Base-by-base conservation (phyloP, 2,888 invertebrate species). In the Cheilosia urbana region DNA sequence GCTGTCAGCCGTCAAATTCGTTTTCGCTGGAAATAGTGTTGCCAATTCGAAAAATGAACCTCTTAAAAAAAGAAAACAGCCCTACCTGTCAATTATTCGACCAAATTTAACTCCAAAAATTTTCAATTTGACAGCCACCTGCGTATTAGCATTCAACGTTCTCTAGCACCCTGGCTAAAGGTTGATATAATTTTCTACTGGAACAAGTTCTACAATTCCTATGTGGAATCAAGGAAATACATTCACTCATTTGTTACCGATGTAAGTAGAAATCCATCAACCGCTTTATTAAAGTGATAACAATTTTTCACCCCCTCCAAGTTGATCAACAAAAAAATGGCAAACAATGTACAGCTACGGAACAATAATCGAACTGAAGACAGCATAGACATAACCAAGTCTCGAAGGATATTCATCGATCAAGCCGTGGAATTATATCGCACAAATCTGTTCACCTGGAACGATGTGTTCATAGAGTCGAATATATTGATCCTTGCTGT, bases 401-500 rank as follows among this genome's bases (percentile, higher is more conserved):
- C 87, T 11, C 57, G 76, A 40, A 72, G 87, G 24, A 78, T 87
- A 45, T 89, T 89, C 62, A 87, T 89, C 9, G 84, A 88, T 19
- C 88, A 88, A 47, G 89, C 89, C 3, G 63, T 87, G 19, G 87
- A 88, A 47, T 80, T 88, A 42, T 87, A 88, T 30, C 77, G 88
- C 2, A 87, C 79, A 6, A 88, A 88, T 6, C 47, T 87, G 37
- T 89, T 89, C 63, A 27, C 60, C 6, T 69, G 83, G 57, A 51
- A 88, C n/a, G 89, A 89, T 63, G 80, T 88, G 1, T 87, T 89
- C 30, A 88, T 87, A 24, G 88, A 89, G 49, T 87, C 89, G 11
- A 87, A 89, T 60, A 82, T 89, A 7, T 76, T 89, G 65, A 83
- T 89, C 34, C 84, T 88, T 5, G 89, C 88, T 51, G 89, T 89